Evolutionary conservation across 2,113 vertebrate species (phyloP).

Genomic region (Phylloscopus trochilus): DNA sequence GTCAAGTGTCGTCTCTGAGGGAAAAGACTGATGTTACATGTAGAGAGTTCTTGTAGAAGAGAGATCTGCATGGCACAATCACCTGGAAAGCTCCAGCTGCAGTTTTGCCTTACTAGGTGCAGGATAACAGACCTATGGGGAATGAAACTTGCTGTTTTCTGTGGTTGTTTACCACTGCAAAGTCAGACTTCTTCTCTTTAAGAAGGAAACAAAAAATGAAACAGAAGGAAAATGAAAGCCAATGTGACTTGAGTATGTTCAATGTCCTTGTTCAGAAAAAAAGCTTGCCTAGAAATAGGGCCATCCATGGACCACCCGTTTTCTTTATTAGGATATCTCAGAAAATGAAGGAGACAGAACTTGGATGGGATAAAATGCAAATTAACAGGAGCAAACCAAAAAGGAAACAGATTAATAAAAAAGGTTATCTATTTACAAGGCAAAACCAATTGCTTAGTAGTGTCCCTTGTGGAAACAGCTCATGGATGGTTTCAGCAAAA

Average conservation of each 20-base stretch:
- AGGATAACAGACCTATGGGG: neutral
- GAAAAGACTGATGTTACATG: neutral
- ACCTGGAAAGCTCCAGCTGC: neutral
- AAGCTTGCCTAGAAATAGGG: neutral
- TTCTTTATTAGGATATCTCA: neutral
- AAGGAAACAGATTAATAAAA: neutral
- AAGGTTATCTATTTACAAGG: neutral
- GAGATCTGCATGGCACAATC: neutral
- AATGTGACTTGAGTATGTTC: accelerated
- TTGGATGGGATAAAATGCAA: neutral
- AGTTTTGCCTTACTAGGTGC: neutral
- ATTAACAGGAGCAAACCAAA: neutral
- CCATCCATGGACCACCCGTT: neutral
- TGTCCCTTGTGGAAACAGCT: neutral
- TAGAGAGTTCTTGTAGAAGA: neutral
- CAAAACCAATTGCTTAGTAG: neutral
- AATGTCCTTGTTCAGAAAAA: neutral
- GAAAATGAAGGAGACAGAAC: neutral
- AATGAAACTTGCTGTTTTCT: neutral
- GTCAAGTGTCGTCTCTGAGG: neutral
- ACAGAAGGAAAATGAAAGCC: neutral
- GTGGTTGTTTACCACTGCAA: neutral
- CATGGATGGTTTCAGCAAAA: neutral
- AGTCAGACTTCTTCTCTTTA: neutral
- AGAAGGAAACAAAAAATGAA: neutral